These are phyloP conservation scores for Capreolus pygargus DNA, from an alignment of 2,113 vertebrate genomes.

Conservation along the genomic window DNA sequence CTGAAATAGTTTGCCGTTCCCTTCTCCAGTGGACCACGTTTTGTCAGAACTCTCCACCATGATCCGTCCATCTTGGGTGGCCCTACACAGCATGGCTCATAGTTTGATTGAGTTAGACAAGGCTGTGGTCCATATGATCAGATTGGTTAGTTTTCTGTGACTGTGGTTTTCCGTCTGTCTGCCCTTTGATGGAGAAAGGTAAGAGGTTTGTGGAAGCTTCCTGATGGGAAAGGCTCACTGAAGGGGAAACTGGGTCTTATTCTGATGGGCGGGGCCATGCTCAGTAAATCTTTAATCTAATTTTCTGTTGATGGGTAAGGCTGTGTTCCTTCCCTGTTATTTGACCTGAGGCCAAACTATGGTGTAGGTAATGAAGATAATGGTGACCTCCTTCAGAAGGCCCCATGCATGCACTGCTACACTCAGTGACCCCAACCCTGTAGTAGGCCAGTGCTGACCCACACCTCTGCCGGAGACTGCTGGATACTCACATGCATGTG, in stretches of 20 bases:
- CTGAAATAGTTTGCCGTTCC: too few species aligned
- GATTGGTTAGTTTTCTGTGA: not conserved
- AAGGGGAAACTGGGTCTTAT: not conserved
- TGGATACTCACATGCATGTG: not conserved
- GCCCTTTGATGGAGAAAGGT: not conserved
- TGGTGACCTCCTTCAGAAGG: not conserved
- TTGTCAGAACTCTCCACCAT: not conserved
- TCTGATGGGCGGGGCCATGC: not conserved
- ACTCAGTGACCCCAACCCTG: not conserved
- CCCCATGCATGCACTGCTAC: rapidly evolving
- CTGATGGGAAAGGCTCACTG: not conserved
- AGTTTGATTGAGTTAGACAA: not conserved
- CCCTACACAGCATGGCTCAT: not conserved
- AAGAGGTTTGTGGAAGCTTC: not conserved
- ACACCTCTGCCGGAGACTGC: not conserved
- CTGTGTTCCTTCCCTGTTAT: not conserved
- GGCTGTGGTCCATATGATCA: not conserved
- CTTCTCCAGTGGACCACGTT: not conserved
- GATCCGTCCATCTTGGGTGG: not conserved
- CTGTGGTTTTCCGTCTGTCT: not conserved
- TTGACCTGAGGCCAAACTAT: not conserved
- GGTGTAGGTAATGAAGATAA: not conserved
- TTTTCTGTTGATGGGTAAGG: not conserved
- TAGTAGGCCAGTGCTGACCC: not conserved
- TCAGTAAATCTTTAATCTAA: not conserved